These are phyloP conservation scores for Caradrina kadenii DNA, from an alignment of 2,888 invertebrate genomes.

Conservation along the genomic window DNA sequence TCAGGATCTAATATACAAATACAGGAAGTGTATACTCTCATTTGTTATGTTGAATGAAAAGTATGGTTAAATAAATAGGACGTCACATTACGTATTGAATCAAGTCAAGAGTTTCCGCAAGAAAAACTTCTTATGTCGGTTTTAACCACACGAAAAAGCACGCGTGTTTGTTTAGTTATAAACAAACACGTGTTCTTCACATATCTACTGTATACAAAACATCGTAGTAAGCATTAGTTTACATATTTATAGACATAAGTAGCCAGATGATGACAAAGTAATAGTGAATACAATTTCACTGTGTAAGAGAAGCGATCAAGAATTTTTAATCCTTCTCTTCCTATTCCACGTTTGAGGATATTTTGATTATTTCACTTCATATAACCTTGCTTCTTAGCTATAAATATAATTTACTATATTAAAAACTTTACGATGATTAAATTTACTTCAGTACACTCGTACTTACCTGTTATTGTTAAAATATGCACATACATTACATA, in stretches of 20 bases:
- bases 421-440: slow-evolving; percentile 35
- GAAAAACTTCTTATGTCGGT: neutral
- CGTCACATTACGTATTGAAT: neutral
- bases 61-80: neutral
- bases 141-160: neutral
- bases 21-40: neutral
- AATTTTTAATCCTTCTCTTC: slow-evolving; percentile 10
- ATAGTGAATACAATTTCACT: neutral
- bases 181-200: neutral
- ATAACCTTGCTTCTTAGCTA: slow-evolving; percentile 29
- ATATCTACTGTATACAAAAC: neutral
- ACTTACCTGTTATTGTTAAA: slow-evolving; percentile 28
- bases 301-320: no score
- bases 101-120: neutral
- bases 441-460: neutral
- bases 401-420: slow-evolving; percentile 1
- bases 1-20: neutral
- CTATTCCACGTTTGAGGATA: slow-evolving; percentile 33
- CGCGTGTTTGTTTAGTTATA: neutral
- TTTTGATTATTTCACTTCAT: slow-evolving; percentile 20
- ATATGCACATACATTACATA: slow-evolving; percentile 43
- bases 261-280: neutral
- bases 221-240: neutral
- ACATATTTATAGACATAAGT: neutral
- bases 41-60: neutral